A percentile compares a stretch with the other conserved stretches of the same genome.
Evolutionary conservation across 2,888 invertebrate genomes (phyloP).

Genomic region (Eurois occulta): DNA sequence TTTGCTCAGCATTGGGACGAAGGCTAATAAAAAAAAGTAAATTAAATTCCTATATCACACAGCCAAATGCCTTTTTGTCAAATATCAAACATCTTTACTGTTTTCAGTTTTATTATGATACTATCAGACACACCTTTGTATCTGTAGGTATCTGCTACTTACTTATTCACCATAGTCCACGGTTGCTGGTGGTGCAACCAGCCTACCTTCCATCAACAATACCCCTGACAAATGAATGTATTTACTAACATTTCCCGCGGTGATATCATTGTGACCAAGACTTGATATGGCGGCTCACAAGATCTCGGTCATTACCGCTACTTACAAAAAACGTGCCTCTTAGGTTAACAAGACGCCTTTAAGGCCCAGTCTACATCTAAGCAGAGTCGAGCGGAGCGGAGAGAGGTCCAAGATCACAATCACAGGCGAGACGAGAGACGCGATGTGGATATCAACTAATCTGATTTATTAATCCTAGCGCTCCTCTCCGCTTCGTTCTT

Average conservation of each 20-base stretch:
- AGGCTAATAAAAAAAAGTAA: not conserved
- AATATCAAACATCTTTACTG: not conserved
- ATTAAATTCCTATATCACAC: not conserved
- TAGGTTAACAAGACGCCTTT: constrained; percentile 29
- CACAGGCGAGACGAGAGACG: not conserved
- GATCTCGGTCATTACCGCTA: constrained; percentile 61
- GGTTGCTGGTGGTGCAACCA: constrained; percentile 16
- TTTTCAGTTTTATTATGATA: not conserved
- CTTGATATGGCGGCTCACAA: constrained; percentile 47
- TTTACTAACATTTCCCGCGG: constrained; percentile 72
- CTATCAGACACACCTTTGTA: not conserved
- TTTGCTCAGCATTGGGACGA: no score
- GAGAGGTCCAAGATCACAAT: not conserved
- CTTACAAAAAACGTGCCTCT: constrained; percentile 50
- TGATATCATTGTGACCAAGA: constrained; percentile 69
- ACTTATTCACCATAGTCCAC: not conserved
- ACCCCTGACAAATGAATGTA: constrained; percentile 62
- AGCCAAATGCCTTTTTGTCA: not conserved
- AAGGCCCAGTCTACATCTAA: not conserved
- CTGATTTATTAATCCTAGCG: no score
- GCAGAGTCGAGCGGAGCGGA: not conserved
- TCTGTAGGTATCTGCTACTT: not conserved
- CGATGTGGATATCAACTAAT: not conserved
- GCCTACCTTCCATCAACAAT: constrained; percentile 61
- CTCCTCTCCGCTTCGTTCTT: not conserved